Base-by-base conservation (phyloP, 2,888 invertebrate genomes). In the Sminthurinus aureus region DNA sequence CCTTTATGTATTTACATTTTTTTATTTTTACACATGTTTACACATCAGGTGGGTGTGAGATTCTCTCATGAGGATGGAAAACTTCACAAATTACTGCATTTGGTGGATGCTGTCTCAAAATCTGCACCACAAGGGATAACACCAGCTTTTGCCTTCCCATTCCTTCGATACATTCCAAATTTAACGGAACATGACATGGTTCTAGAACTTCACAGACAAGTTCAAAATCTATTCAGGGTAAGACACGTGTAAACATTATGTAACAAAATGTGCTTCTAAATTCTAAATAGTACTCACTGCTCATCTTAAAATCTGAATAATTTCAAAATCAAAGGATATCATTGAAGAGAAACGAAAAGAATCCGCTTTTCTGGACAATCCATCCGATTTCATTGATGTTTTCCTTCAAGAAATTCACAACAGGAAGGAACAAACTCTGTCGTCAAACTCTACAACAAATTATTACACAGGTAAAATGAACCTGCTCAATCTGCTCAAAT, bases 161-260 rank as follows among this genome's bases (percentile, higher is more conserved):
- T 81, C 69, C 75, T 86, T 2, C 79, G 85, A 15, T 82, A 80
- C 66, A 76, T 86, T 52, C 84, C 84, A 8, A 22, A 74, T 18
- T 24, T 82, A 1, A 85, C 86, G n/a, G 84, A 86, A 38, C 84
- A 84, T 24, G 82, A 84, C 38, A 20, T 71, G 6, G 75, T 86
- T 38, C 15, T 85, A 13, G 73, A 80, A 71, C 75, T 85, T 26
- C 83, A 85, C 20, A 38, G 75, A 26, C 75, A 83, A 73, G 71
- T 84, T 18, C 86, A 86, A 69, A 58, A 78, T 52, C 50, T 86
- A n/a, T 86, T 86, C 51, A 67, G 66, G 76, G 86, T 86, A n/a
- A 66, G 69, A n/a, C 69, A 18, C 64, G 3, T 64, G 64, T 64
- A 18, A 64, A 64, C n/a, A 18, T 8, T 3, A n/a, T 64, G n/a